Evolutionary conservation across 2,113 vertebrate species (phyloP).

Genomic region (Leptocoma aspasia): DNA sequence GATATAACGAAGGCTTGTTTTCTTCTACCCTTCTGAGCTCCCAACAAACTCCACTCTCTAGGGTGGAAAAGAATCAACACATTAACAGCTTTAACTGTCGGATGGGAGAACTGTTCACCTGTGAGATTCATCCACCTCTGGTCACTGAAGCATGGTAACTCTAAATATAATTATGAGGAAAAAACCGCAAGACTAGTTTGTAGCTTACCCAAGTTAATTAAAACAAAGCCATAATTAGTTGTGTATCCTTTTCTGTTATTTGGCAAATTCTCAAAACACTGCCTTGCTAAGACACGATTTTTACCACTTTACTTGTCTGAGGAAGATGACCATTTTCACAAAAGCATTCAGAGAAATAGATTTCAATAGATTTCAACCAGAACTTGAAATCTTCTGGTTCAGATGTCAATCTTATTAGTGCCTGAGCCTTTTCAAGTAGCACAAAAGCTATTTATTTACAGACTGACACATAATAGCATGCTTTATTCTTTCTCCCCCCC

Average conservation of each 20-base stretch:
- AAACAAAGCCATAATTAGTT: constrained; percentile 1
- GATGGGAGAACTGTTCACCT: not conserved
- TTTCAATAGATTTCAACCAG: too few relatives aligned
- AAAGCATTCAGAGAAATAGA: not conserved
- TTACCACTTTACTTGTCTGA: constrained; percentile 6
- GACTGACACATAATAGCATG: constrained; percentile 28
- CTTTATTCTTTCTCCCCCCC: not conserved
- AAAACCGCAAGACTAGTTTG: not conserved
- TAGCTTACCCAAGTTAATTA: not conserved
- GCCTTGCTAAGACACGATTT: not conserved
- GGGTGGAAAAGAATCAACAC: not conserved
- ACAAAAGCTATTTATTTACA: constrained; percentile 68
- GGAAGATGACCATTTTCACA: constrained; percentile 14
- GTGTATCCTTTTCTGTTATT: not conserved
- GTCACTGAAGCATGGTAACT: not conserved
- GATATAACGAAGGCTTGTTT: not conserved
- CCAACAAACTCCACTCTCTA: not conserved
- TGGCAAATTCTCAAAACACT: not conserved
- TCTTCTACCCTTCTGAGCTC: not conserved
- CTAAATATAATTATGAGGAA: not conserved
- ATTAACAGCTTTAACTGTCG: not conserved
- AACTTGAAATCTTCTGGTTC: constrained; percentile 49
- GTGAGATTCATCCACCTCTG: not conserved
- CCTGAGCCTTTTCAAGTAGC: constrained; percentile 50
- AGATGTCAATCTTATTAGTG: constrained; percentile 50